Percentiles rank a stretch among this genome's conserved stretches.
Evolutionary conservation across 1,140 invertebrate genomes (phyloP).

Genomic region (Limonius californicus): DNA sequence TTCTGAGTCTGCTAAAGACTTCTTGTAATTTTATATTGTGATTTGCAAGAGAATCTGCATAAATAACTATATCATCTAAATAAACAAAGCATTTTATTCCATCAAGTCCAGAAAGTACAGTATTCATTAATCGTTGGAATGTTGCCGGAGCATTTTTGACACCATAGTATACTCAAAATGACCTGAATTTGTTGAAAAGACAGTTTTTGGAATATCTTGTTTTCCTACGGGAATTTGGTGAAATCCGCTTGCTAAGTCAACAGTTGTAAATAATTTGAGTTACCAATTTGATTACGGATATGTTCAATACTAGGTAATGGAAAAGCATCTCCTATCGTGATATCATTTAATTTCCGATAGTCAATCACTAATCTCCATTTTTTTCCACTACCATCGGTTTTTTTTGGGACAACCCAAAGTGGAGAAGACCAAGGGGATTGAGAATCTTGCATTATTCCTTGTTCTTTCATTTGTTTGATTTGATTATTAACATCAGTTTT

Average conservation of each 20-base stretch:
- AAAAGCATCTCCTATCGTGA: neutral
- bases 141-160: slow-evolving; percentile 35
- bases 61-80: slow-evolving; percentile 47
- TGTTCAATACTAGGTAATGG: neutral
- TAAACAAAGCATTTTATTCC: slow-evolving; percentile 35
- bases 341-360: neutral
- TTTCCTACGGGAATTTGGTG: neutral
- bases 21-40: slow-evolving; percentile 27
- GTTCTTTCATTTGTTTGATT: neutral
- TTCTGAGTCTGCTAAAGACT: slow-evolving; percentile 35
- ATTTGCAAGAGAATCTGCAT: slow-evolving; percentile 35
- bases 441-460: neutral
- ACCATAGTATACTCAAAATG: slow-evolving; percentile 41
- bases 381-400: neutral
- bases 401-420: neutral
- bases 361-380: neutral
- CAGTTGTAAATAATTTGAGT: slow-evolving; percentile 28
- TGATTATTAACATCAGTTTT: neutral
- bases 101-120: slow-evolving; percentile 29
- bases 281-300: neutral
- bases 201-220: slow-evolving; percentile 41
- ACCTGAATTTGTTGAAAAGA: slow-evolving; percentile 37
- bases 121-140: slow-evolving; percentile 43
- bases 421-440: neutral
- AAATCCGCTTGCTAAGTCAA: slow-evolving; percentile 29